Evolutionary conservation across 2,113 vertebrate genomes (phyloP).

Genomic region (Diphyllodes magnificus): DNA sequence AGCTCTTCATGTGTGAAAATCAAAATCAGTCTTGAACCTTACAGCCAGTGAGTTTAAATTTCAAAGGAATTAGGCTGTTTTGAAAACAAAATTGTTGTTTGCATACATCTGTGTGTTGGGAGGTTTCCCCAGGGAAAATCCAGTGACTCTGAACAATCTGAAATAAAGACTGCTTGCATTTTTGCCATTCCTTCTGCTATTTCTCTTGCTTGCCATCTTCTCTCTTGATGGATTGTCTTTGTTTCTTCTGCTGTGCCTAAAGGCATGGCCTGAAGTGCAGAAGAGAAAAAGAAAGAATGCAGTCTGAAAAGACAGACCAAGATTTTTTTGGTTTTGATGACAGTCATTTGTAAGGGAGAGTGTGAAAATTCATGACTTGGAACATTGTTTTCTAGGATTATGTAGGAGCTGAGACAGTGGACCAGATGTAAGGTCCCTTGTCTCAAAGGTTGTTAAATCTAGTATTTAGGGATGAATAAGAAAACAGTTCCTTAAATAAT

Average conservation of each 20-base stretch:
- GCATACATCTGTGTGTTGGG: background rate
- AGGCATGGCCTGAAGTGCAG: slow-evolving; percentile 35
- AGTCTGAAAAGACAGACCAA: slow-evolving; percentile 36
- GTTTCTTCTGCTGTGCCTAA: slow-evolving; percentile 32
- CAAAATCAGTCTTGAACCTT: background rate
- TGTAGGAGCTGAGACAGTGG: background rate
- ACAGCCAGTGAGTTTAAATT: background rate
- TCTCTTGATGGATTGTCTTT: slow-evolving; percentile 47
- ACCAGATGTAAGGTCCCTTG: background rate
- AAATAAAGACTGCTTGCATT: slow-evolving; percentile 24
- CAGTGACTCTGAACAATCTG: background rate
- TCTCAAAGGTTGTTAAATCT: background rate
- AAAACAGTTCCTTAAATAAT: background rate
- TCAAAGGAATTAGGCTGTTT: background rate
- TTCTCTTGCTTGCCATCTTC: slow-evolving; percentile 28
- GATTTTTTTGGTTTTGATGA: slow-evolving; percentile 16
- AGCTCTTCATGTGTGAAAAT: background rate
- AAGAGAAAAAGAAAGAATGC: slow-evolving; percentile 42
- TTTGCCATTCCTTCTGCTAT: slow-evolving; percentile 22
- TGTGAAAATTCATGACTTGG: slow-evolving; percentile 27
- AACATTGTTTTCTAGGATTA: background rate
- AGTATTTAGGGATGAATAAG: background rate
- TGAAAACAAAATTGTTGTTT: background rate
- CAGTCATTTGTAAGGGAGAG: slow-evolving; percentile 20
- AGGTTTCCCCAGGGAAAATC: slow-evolving; percentile 44